A percentile compares a stretch with the other conserved stretches of the same genome.
phyloP scores from a whole-genome alignment of 2,888 invertebrate species.

The Drosophila robusta region DNA sequence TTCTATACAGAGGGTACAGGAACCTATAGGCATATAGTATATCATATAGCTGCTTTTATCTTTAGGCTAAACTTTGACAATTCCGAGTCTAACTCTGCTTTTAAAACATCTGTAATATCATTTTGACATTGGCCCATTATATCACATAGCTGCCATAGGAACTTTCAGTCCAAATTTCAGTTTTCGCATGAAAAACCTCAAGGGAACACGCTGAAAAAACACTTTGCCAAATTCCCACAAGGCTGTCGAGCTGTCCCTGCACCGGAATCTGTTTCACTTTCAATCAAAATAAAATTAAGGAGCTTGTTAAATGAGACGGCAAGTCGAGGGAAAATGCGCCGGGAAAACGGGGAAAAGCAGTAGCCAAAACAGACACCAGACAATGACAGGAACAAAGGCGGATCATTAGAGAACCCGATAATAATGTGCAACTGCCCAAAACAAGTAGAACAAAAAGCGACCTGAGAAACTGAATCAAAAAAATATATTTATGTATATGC shows the following conservation, averaged over 20 bases:
- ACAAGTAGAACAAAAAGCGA: slow-evolving; percentile 22
- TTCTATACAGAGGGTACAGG: no score
- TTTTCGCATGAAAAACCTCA: not conserved
- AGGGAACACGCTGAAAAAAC: no score
- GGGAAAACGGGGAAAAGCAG: slow-evolving; percentile 13
- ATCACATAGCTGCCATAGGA: no score
- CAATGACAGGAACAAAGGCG: slow-evolving; percentile 32
- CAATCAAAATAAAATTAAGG: slow-evolving; percentile 68
- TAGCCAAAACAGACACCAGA: not conserved
- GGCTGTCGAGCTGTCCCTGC: not conserved
- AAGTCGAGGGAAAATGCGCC: slow-evolving; percentile 21
- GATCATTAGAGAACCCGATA: slow-evolving; percentile 61
- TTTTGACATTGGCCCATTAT: not conserved
- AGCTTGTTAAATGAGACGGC: slow-evolving; percentile 68
- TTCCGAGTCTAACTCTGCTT: no score
- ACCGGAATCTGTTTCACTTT: slow-evolving; percentile 60
- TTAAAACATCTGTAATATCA: no score
- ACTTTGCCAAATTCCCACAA: not conserved
- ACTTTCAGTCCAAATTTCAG: not conserved
- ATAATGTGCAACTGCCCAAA: not conserved
- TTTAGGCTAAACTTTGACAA: no score
- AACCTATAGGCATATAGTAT: no score
- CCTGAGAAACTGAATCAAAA: not conserved
- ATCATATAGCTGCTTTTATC: no score
- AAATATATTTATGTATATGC: no score